Percentiles rank a stretch among this genome's conserved stretches.
phyloP scores from a whole-genome alignment of 2,888 invertebrate species.

The Maniola hyperantus region DNA sequence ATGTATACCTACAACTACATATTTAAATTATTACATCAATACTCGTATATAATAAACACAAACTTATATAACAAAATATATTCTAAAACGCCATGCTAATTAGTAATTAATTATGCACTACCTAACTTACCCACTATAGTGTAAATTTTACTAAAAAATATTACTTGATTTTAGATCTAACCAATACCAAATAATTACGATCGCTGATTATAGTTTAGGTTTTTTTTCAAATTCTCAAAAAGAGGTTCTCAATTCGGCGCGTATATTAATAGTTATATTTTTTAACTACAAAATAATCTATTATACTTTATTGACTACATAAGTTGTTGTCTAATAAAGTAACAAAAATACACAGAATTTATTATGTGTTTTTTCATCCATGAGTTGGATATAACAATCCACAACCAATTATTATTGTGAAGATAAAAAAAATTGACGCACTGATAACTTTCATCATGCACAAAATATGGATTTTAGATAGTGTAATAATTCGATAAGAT shows the following conservation, averaged over 20 bases:
- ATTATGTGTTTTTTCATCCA: not conserved
- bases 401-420: not conserved
- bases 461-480: conserved; percentile 5
- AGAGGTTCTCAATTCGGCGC: not conserved
- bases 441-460: conserved; percentile 13
- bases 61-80: not conserved
- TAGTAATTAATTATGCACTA: not conserved
- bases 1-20: not conserved
- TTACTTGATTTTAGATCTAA: no score
- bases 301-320: not conserved
- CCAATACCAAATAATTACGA: no score
- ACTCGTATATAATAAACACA: not conserved
- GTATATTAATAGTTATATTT: no score
- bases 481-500: conserved; percentile 13
- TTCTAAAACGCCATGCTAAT: conserved; percentile 2
- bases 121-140: not conserved
- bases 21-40: not conserved
- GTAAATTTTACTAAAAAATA: no score
- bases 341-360: no score
- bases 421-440: conserved; percentile 11
- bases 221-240: not conserved
- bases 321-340: no score
- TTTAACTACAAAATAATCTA: not conserved
- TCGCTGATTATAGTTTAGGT: not conserved
- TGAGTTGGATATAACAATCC: not conserved